Conservation (phyloP, 2,113 vertebrate species). For the Phycodurus eques region DNA sequence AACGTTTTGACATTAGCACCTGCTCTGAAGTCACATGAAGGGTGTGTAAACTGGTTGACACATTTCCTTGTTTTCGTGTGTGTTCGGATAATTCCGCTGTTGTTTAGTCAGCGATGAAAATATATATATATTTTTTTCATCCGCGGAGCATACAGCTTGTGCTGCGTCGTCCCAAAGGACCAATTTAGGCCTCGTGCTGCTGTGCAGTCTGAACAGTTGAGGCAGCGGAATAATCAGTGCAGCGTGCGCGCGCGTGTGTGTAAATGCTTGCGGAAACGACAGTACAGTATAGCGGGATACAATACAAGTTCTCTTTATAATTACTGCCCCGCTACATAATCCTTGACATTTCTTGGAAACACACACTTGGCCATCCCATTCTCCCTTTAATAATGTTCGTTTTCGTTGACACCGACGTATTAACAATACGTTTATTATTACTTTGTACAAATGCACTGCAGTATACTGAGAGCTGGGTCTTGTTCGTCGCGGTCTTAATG, state of each 20-base stretch:
- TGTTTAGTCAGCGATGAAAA: constrained; percentile 67
- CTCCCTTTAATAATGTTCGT: background rate
- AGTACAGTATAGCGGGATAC: background rate
- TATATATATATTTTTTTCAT: constrained; percentile 54
- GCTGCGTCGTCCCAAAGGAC: constrained; percentile 57
- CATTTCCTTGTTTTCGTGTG: constrained; percentile 21
- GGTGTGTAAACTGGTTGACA: constrained; percentile 14
- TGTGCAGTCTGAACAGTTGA: constrained; percentile 51
- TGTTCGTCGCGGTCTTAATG: too few relatives aligned
- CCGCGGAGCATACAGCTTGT: constrained; percentile 46
- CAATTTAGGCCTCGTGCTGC: constrained; percentile 65
- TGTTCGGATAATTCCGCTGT: constrained; percentile 41
- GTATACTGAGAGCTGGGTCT: too few relatives aligned
- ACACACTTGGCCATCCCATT: background rate
- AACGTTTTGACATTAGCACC: constrained; percentile 29
- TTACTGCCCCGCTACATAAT: constrained; percentile 29
- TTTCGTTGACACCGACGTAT: background rate
- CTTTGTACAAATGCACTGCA: too few relatives aligned
- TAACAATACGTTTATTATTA: background rate
- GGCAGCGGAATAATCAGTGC: constrained; percentile 52
- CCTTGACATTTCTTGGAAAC: background rate
- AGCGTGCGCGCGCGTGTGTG: constrained; percentile 3
- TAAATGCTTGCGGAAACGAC: constrained; percentile 4
- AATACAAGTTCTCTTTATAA: background rate
- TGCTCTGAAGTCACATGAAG: constrained; percentile 4